A percentile compares a stretch with the other conserved stretches of the same genome.
Evolutionary conservation across 2,797 vertebrate species (phyloP).

Genomic region (Nasua narica): DNA sequence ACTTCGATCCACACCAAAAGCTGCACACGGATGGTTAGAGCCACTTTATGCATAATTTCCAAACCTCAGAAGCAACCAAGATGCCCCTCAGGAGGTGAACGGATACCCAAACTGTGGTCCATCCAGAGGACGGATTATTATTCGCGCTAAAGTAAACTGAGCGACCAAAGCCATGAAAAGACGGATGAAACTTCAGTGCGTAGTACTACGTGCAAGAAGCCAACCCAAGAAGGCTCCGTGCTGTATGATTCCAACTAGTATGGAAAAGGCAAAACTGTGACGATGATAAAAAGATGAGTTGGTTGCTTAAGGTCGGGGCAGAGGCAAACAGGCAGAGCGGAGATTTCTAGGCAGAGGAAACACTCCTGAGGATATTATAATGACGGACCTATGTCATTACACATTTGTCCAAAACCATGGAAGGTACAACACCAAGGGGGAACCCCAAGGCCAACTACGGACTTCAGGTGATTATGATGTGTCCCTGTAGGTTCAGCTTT

Average conservation of each 20-base stretch:
- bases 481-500: neutral
- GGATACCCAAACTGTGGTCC: neutral
- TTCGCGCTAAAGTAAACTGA: neutral
- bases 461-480: fast-evolving
- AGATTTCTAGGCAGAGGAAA: too few species aligned
- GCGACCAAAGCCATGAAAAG: neutral
- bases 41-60: neutral
- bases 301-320: too few species aligned
- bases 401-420: too few species aligned
- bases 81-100: neutral
- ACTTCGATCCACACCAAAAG: neutral
- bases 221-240: neutral
- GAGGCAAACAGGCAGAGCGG: too few species aligned
- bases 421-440: neutral
- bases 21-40: fast-evolving
- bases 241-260: too few species aligned
- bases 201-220: neutral
- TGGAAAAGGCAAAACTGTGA: neutral
- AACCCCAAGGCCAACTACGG: neutral
- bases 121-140: neutral
- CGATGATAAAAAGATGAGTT: neutral
- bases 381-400: neutral
- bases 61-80: neutral
- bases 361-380: neutral
- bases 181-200: neutral